Percentiles rank a stretch among this genome's conserved stretches.
These are phyloP conservation scores for Gastrophysa polygoni DNA, from an alignment of 2,888 invertebrate species.

Conservation along the genomic window DNA sequence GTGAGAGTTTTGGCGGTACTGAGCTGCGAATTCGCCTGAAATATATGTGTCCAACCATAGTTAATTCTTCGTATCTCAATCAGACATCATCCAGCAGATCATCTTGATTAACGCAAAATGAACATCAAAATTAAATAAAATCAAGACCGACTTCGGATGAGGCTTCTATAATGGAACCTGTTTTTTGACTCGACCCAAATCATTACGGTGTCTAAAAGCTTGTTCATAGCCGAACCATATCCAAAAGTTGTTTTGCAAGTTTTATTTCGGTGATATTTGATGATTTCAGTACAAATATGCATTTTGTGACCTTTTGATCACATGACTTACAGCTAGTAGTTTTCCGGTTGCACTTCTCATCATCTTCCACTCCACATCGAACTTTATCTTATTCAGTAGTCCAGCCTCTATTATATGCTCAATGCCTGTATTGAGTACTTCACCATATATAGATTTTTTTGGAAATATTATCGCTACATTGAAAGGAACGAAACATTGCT, in stretches of 20 bases:
- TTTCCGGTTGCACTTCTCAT: conserved; percentile 68
- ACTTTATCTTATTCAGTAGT: conserved; percentile 67
- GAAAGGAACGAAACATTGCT: conserved; percentile 77
- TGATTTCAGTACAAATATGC: background rate
- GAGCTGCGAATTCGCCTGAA: conserved; percentile 56
- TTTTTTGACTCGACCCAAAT: too few relatives aligned
- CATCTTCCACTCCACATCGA: conserved; percentile 76
- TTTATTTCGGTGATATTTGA: background rate
- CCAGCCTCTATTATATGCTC: conserved; percentile 71
- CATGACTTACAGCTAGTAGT: conserved; percentile 64
- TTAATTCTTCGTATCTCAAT: too few relatives aligned
- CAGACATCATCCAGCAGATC: too few relatives aligned
- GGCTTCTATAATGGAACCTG: too few relatives aligned
- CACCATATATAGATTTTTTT: conserved; percentile 68
- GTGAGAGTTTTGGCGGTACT: conserved; percentile 59
- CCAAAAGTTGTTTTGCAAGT: too few relatives aligned
- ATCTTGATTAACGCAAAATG: too few relatives aligned
- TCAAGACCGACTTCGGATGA: too few relatives aligned
- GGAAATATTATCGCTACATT: conserved; percentile 71
- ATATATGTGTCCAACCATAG: conserved; percentile 30
- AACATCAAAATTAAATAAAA: too few relatives aligned
- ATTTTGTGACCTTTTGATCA: background rate
- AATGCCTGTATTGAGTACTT: conserved; percentile 67
- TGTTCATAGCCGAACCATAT: too few relatives aligned
- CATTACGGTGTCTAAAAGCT: too few relatives aligned